phyloP scores from a whole-genome alignment of 2,113 vertebrate species.

The Sander vitreus region DNA sequence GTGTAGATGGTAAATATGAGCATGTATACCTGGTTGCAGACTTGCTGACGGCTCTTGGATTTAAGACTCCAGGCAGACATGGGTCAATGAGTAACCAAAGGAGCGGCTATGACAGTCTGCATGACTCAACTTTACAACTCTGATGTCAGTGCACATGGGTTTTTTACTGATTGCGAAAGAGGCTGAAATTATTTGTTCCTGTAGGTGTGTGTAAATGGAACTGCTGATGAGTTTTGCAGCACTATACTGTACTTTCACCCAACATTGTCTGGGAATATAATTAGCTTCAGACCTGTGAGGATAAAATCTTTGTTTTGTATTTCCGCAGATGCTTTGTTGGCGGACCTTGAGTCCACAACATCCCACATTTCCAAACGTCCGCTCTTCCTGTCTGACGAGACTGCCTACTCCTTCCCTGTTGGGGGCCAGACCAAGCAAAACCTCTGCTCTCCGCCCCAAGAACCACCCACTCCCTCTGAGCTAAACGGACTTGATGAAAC shows the following conservation, averaged over 20 bases:
- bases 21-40: conserved; percentile 21
- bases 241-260: not conserved
- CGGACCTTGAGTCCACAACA: conserved; percentile 97
- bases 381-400: conserved; percentile 91
- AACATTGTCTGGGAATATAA: not conserved
- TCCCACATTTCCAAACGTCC: conserved; percentile 95
- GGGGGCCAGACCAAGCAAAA: conserved; percentile 89
- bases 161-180: conserved; percentile 37
- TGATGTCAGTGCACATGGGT: conserved; percentile 41
- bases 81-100: conserved; percentile 76
- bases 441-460: conserved; percentile 85
- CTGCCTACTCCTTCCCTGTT: conserved; percentile 90
- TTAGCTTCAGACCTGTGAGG: not conserved
- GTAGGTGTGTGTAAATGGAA: not conserved
- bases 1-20: conserved; percentile 14
- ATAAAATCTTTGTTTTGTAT: conserved; percentile 25
- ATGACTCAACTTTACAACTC: conserved; percentile 68
- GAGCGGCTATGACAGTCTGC: conserved; percentile 54
- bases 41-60: conserved; percentile 24
- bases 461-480: conserved; percentile 85
- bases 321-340: conserved; percentile 91
- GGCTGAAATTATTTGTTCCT: conserved; percentile 16
- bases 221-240: not conserved
- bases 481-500: conserved; percentile 91
- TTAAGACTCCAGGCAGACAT: conserved; percentile 29